Evolutionary conservation across 30 jellyfish, hydroid and myxozoan species (phyloP).

Genomic region (Aurelia sp.): DNA sequence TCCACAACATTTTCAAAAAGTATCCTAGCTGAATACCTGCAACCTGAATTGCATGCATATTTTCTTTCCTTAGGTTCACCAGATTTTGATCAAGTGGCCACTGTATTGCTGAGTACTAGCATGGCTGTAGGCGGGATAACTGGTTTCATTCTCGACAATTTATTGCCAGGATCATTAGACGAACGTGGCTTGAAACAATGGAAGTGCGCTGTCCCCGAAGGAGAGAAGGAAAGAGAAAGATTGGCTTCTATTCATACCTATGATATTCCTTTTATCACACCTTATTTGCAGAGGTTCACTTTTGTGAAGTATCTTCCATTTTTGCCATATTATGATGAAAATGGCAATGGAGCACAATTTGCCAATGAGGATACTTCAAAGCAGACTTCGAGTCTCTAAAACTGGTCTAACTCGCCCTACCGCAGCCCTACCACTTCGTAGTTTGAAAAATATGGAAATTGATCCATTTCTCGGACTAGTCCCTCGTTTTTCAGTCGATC

Average conservation of each 20-base stretch:
- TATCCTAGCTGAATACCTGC: too few relatives aligned
- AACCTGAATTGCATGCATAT: too few relatives aligned
- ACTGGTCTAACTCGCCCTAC: too few relatives aligned
- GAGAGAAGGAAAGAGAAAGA: not conserved
- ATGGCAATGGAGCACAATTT: not conserved
- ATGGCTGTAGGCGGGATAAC: conserved; percentile 94
- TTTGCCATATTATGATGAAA: conserved; percentile 78
- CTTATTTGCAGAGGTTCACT: conserved; percentile 23
- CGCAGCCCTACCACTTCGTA: too few relatives aligned
- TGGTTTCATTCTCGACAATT: conserved; percentile 85
- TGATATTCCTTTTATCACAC: conserved; percentile 81
- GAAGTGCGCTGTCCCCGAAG: conserved; percentile 21
- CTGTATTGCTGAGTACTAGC: conserved; percentile 83
- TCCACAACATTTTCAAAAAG: too few relatives aligned
- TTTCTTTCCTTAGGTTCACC: conserved; percentile 34
- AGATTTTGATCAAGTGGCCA: conserved; percentile 69
- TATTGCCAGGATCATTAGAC: conserved; percentile 85
- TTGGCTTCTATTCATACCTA: conserved; percentile 82
- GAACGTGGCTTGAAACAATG: conserved; percentile 88
- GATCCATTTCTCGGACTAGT: too few relatives aligned
- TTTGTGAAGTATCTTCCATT: conserved; percentile 78
- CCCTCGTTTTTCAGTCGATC: too few relatives aligned
- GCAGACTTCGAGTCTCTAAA: too few relatives aligned
- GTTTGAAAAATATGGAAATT: too few relatives aligned
- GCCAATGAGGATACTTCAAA: not conserved